These are phyloP conservation scores for Parochlus steinenii DNA, from an alignment of 2,888 invertebrate genomes.

Conservation along the genomic window DNA sequence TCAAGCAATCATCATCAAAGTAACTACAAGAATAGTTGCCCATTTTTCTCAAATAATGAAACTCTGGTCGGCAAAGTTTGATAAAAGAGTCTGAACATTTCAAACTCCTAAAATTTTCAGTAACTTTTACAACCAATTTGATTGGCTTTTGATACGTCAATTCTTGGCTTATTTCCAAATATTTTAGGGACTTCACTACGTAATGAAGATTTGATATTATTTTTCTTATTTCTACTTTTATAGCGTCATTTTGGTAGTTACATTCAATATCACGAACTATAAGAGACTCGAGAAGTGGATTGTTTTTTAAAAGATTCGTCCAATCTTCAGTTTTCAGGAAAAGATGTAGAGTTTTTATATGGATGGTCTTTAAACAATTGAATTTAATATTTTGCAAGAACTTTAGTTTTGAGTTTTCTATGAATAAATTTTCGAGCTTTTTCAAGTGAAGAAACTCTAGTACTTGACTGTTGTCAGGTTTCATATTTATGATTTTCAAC, in stretches of 20 bases:
- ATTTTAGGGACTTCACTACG: conserved; percentile 1
- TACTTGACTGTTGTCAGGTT: conserved; percentile 7
- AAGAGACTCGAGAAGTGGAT: not conserved
- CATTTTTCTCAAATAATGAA: conserved; percentile 7
- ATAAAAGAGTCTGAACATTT: conserved; percentile 9
- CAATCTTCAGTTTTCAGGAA: conserved; percentile 10
- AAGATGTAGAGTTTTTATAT: conserved; percentile 5
- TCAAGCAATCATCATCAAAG: conserved; percentile 7
- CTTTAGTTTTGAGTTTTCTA: conserved; percentile 9
- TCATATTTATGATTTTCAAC: conserved; percentile 1
- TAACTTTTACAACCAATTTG: not conserved
- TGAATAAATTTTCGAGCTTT: conserved; percentile 3
- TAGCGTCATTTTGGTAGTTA: conserved; percentile 5
- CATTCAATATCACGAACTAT: conserved; percentile 3
- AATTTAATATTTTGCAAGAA: conserved; percentile 10
- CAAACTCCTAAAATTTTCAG: not conserved
- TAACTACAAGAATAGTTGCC: not conserved
- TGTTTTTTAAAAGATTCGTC: conserved; percentile 9
- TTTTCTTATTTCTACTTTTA: conserved; percentile 8
- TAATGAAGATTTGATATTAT: conserved; percentile 4
- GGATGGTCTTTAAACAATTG: not conserved
- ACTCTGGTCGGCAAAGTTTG: conserved; percentile 8
- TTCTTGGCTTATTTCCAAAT: conserved; percentile 7
- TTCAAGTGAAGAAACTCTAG: conserved; percentile 3
- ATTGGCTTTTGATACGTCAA: conserved; percentile 10